phyloP scores from a whole-genome alignment of 2,888 invertebrate species.

The Pteria penguin region DNA sequence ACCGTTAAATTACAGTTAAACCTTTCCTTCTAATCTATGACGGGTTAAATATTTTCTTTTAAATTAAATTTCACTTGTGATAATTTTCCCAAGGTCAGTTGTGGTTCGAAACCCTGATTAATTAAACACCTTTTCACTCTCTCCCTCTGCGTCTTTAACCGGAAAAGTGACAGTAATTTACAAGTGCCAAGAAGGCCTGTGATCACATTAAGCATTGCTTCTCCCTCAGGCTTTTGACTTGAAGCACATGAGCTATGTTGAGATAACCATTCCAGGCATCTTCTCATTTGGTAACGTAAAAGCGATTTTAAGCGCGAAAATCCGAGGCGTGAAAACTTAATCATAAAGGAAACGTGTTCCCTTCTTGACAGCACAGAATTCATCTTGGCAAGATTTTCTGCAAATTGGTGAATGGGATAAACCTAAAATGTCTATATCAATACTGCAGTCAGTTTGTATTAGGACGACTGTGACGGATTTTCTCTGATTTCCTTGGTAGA shows the following conservation, averaged over 20 bases:
- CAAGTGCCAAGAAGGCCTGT: slow-evolving; percentile 28
- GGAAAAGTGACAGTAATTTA: slow-evolving; percentile 32
- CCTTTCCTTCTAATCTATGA: slow-evolving; percentile 27
- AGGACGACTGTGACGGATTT: not conserved
- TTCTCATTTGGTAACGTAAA: slow-evolving; percentile 7
- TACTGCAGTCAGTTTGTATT: not conserved
- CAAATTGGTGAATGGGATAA: not conserved
- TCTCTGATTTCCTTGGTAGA: not conserved
- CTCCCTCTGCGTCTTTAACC: slow-evolving; percentile 36
- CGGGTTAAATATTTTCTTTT: slow-evolving; percentile 41
- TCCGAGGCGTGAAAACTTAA: slow-evolving; percentile 35
- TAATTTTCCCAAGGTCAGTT: slow-evolving; percentile 35
- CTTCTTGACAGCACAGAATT: not conserved
- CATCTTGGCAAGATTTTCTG: slow-evolving; percentile 6
- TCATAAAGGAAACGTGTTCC: slow-evolving; percentile 8
- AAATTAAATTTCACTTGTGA: slow-evolving; percentile 31
- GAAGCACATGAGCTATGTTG: not conserved
- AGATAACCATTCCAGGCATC: slow-evolving; percentile 16
- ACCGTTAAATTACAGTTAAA: slow-evolving; percentile 16
- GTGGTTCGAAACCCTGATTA: slow-evolving; percentile 42
- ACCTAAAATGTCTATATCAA: not conserved
- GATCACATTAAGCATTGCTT: slow-evolving; percentile 29
- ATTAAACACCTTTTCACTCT: slow-evolving; percentile 40
- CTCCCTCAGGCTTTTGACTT: slow-evolving; percentile 22
- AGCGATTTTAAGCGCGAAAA: slow-evolving; percentile 29